phyloP scores from a whole-genome alignment of 2,888 invertebrate genomes.

The Acanthosepion esculentum region DNA sequence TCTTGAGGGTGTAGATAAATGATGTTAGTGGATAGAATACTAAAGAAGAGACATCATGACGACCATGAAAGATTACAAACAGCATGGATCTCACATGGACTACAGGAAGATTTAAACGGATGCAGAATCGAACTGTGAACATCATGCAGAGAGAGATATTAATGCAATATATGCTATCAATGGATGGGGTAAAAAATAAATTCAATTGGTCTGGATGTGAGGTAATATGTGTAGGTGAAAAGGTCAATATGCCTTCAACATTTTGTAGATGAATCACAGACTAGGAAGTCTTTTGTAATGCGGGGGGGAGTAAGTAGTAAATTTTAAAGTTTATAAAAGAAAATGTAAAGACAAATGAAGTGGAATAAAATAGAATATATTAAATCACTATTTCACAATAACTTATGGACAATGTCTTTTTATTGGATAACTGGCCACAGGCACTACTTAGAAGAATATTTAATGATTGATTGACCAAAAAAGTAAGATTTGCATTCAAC shows the following conservation, averaged over 20 bases:
- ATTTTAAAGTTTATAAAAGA: not conserved
- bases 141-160: not conserved
- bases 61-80: not conserved
- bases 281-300: not conserved
- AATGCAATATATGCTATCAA: not conserved
- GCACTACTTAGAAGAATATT: not conserved
- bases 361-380: not conserved
- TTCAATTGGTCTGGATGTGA: not conserved
- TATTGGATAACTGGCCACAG: not conserved
- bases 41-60: not conserved
- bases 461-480: not conserved
- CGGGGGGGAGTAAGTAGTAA: not conserved
- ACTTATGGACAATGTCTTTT: not conserved
- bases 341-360: not conserved
- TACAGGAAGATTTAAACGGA: not conserved
- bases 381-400: not conserved
- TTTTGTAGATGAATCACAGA: not conserved
- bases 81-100: not conserved
- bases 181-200: not conserved
- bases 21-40: not conserved
- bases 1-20: not conserved
- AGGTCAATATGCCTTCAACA: not conserved
- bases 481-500: not conserved
- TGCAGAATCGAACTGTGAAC: not conserved
- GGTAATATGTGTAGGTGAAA: not conserved